Evolutionary conservation across 1,140 invertebrate species (phyloP), one percentile per base, ranked within the genome.

Genomic region (Chironomus tepperi): DNA sequence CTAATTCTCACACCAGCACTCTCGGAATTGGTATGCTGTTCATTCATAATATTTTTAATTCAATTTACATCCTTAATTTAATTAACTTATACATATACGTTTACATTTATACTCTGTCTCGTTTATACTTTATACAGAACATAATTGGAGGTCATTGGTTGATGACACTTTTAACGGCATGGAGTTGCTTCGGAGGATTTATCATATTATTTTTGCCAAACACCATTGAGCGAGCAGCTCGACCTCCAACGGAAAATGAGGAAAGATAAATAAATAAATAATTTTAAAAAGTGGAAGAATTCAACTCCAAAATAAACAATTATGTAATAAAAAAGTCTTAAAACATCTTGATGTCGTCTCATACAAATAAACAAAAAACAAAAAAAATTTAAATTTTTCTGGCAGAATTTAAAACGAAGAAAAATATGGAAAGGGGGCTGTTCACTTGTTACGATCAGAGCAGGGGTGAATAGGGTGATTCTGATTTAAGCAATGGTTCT

Each of bases 1-100:
- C 81, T 91, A 1, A 89, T 91, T 77, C 83, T 89, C 42, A 88
- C 90, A n/a, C 90, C 90, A 24, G 91, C 90, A 79, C 81, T 91
- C 73, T 91, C 89, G 85, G 84, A 88, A 78, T 82, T 90, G 85
- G 89, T 90, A 83, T 86, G 85, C 81, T 43, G 74, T 74, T 34
- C 7, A 24, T 15, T 16, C 21, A 10, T 64, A 19, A 15, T 7
- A 7, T 47, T 18, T 67, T 15, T 47, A 73, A 67, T 43, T 43
- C 47, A 21, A 67, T 43, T 77, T 76, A 43, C 64, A n/a, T 76
- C 75, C 76, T 74, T 8, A 42, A 43, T 9, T 9, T 9, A 75
- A 73, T 15, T 34, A 34, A 34, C 24, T 75, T 42, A 18, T 57
- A 74, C 34, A 73, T 57, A 65, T 74, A 34, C 67, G 73, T 79